A percentile compares a stretch with the other conserved stretches of the same genome.
These are phyloP conservation scores for Parnassius mnemosyne DNA, from an alignment of 2,888 invertebrate genomes.

Conservation along the genomic window DNA sequence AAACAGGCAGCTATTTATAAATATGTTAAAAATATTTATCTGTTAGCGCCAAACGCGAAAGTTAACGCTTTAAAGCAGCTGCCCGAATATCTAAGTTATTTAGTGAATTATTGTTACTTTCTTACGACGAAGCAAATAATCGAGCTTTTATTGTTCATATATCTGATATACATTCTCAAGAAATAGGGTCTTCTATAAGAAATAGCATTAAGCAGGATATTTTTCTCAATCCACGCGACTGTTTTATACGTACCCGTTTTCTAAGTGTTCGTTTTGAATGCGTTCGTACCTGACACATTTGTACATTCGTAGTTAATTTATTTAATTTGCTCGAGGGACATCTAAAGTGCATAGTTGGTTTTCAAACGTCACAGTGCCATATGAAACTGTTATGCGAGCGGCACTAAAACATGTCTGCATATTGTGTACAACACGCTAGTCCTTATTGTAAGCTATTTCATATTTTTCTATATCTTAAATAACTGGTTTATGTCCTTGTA, in stretches of 20 bases:
- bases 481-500: background rate
- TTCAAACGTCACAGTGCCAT: conserved; percentile 21
- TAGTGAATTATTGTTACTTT: conserved; percentile 24
- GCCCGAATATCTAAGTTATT: conserved; percentile 6
- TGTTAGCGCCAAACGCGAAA: background rate
- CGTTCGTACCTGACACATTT: conserved; percentile 21
- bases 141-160: conserved; percentile 28
- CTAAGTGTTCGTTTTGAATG: conserved; percentile 40
- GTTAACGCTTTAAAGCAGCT: conserved; percentile 8
- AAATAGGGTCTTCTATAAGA: conserved; percentile 1
- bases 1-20: background rate
- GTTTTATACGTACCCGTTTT: conserved; percentile 38
- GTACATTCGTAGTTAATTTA: conserved; percentile 20
- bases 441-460: conserved; percentile 28
- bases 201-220: conserved; percentile 8
- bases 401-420: conserved; percentile 25
- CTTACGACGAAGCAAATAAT: conserved; percentile 21
- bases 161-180: conserved; percentile 5
- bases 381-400: conserved; percentile 21
- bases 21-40: no score
- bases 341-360: conserved; percentile 14
- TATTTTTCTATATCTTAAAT: conserved; percentile 9
- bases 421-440: conserved; percentile 28
- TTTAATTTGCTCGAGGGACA: background rate
- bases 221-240: conserved; percentile 54